Evolutionary conservation across 2,113 vertebrate genomes (phyloP).

Genomic region (Peromyscus californicus): DNA sequence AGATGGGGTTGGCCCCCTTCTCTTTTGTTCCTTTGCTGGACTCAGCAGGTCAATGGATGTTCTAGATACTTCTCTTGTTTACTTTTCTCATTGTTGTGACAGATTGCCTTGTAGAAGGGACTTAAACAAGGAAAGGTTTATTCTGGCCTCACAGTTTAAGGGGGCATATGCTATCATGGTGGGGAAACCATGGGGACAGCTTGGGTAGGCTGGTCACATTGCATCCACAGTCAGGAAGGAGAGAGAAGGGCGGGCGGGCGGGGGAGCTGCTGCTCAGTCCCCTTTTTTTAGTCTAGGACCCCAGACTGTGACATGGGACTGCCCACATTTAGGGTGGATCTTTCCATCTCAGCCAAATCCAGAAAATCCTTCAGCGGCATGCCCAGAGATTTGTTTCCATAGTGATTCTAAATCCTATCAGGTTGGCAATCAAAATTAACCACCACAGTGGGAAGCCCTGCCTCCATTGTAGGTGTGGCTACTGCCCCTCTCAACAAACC

Average conservation of each 20-base stretch:
- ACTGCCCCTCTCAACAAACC: neutral
- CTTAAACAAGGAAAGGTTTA: neutral
- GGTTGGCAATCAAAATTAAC: neutral
- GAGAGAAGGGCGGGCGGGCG: rapidly evolving
- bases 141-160: neutral
- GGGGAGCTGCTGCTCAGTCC: no score
- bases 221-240: neutral
- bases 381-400: neutral
- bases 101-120: neutral
- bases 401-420: neutral
- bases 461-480: neutral
- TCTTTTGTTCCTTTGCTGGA: neutral
- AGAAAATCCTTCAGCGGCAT: neutral
- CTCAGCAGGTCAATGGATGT: neutral
- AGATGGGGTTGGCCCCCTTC: neutral
- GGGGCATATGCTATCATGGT: neutral
- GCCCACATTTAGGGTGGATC: neutral
- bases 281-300: neutral
- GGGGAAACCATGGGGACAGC: neutral
- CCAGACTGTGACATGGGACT: neutral
- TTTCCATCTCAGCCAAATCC: neutral
- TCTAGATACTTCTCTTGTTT: neutral
- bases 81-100: neutral
- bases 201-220: neutral
- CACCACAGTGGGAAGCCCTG: neutral